These are phyloP conservation scores for Dromiciops gliroides DNA, from an alignment of 2,113 vertebrate genomes.

Conservation along the genomic window DNA sequence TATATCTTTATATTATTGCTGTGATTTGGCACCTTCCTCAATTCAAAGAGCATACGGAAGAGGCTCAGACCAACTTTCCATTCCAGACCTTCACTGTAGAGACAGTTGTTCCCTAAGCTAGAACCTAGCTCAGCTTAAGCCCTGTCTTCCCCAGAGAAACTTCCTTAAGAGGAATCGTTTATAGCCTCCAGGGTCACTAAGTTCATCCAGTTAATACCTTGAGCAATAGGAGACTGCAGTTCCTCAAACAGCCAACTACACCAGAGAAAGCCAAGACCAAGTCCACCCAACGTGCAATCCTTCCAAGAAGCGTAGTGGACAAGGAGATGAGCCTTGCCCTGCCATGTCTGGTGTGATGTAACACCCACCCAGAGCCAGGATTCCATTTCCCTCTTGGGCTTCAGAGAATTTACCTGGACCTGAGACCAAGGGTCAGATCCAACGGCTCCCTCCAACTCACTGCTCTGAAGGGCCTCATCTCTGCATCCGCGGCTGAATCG, in stretches of 20 bases:
- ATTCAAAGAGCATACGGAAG: background rate
- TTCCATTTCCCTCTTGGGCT: background rate
- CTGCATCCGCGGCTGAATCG: background rate
- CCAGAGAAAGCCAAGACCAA: background rate
- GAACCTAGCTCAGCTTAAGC: background rate
- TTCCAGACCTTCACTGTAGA: background rate
- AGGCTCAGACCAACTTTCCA: background rate
- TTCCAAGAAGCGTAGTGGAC: background rate
- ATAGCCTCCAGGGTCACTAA: background rate
- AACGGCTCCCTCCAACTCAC: background rate
- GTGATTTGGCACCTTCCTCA: background rate
- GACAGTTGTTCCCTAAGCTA: background rate
- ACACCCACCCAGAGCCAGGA: background rate
- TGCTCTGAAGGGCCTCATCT: background rate
- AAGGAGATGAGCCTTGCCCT: background rate
- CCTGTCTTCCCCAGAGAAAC: background rate
- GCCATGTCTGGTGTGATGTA: background rate
- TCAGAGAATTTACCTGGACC: background rate
- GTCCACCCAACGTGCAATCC: background rate
- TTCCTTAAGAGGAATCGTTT: background rate
- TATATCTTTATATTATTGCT: background rate
- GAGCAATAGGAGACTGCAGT: background rate
- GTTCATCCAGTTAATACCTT: background rate
- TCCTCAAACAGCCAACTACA: background rate
- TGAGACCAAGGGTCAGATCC: background rate